Evolutionary conservation across 2,888 invertebrate species (phyloP).

Genomic region (Drosophila monieri): DNA sequence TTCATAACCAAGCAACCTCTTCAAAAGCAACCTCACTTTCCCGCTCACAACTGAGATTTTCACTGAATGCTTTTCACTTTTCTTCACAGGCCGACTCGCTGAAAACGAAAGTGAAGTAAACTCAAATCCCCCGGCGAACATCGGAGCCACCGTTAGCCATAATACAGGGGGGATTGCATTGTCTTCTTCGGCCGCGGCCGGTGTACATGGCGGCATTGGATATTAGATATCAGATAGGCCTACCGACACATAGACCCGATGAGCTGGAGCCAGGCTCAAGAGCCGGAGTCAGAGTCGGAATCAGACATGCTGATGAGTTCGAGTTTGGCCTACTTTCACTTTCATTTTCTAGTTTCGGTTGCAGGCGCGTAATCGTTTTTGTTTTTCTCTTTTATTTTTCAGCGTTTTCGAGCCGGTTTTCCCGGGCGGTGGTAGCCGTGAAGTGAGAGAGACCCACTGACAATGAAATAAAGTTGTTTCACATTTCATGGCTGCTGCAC

Average conservation of each 20-base stretch:
- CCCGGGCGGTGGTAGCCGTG: conserved; percentile 21
- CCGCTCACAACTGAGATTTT: conserved; percentile 52
- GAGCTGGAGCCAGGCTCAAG: conserved; percentile 23
- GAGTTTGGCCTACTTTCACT: conserved; percentile 81
- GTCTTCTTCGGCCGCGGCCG: conserved; percentile 17
- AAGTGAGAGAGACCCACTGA: conserved; percentile 48
- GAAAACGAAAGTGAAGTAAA: conserved; percentile 70
- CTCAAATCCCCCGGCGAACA: conserved; percentile 31
- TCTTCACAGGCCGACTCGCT: conserved; percentile 53
- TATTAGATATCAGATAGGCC: conserved; percentile 42
- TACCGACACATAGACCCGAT: conserved; percentile 22
- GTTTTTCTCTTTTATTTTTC: conserved; percentile 29
- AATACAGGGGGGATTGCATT: conserved; percentile 30
- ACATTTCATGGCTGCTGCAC: conserved; percentile 66
- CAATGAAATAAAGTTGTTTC: conserved; percentile 74
- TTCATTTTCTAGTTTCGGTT: conserved; percentile 67
- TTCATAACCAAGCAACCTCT: conserved; percentile 19
- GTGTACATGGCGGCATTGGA: conserved; percentile 28
- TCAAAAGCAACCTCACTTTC: conserved; percentile 31
- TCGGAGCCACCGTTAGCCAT: conserved; percentile 25
- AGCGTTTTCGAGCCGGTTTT: conserved; percentile 64
- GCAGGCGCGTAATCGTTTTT: conserved; percentile 45
- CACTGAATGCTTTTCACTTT: conserved; percentile 73
- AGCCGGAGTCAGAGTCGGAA: conserved; percentile 40
- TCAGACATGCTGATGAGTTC: conserved; percentile 71